Conservation (phyloP, 2,113 vertebrate genomes). For the Phaethon lepturus region DNA sequence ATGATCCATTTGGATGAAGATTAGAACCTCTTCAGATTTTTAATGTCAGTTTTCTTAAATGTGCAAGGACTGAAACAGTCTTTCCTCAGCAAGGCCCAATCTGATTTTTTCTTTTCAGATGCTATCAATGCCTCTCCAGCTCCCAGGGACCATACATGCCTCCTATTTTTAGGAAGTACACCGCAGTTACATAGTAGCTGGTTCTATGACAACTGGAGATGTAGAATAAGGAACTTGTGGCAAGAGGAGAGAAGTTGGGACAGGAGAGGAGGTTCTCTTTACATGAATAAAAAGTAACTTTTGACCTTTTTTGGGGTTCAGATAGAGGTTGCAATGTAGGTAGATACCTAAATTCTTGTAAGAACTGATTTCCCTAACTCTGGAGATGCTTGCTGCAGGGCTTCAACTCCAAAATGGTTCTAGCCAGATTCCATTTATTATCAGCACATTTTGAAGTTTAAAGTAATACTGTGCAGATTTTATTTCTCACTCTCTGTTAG, state of each 20-base stretch:
- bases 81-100: neutral
- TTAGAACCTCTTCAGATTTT: neutral
- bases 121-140: neutral
- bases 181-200: accelerated
- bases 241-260: neutral
- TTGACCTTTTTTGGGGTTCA: neutral
- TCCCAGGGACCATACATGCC: accelerated
- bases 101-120: neutral
- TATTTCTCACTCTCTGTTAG: constrained; percentile 63
- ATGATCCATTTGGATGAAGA: neutral
- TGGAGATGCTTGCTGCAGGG: neutral
- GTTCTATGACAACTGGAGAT: neutral
- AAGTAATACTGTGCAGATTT: constrained; percentile 41
- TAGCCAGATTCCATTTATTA: constrained; percentile 61
- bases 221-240: neutral
- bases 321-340: neutral
- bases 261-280: neutral
- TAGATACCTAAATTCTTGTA: neutral
- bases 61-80: neutral
- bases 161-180: neutral
- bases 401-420: neutral
- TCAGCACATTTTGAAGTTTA: constrained; percentile 41
- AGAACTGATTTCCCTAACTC: neutral
- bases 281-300: neutral
- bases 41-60: neutral